Percentiles rank a stretch among this genome's conserved stretches.
phyloP scores from a whole-genome alignment of 2,113 vertebrate genomes.

The Taxidea taxus region DNA sequence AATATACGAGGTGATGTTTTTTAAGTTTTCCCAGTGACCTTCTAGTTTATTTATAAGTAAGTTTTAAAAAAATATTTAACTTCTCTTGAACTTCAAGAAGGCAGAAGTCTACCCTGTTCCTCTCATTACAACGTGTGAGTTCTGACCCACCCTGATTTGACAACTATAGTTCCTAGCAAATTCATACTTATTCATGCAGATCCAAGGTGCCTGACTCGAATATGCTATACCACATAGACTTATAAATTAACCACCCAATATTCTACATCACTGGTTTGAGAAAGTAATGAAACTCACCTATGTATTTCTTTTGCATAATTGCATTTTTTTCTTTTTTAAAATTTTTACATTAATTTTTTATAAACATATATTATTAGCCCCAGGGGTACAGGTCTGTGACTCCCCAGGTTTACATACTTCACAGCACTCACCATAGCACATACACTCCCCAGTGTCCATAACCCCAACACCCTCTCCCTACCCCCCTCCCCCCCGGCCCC shows the following conservation, averaged over 20 bases:
- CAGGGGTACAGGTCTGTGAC: too few relatives aligned
- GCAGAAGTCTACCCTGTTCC: not conserved
- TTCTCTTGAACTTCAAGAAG: not conserved
- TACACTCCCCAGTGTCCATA: too few relatives aligned
- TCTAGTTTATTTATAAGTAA: not conserved
- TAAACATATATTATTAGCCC: too few relatives aligned
- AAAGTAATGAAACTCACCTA: not conserved
- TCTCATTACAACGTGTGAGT: not conserved
- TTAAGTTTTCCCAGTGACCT: not conserved
- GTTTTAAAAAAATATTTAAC: not conserved
- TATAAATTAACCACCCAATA: not conserved
- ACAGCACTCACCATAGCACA: too few relatives aligned
- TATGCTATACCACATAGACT: not conserved
- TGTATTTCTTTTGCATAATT: not conserved
- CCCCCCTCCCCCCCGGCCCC: too few relatives aligned
- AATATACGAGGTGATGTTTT: not conserved
- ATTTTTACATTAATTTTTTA: too few relatives aligned
- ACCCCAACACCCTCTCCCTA: too few relatives aligned
- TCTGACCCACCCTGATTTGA: not conserved
- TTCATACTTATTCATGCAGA: not conserved
- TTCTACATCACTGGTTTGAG: not conserved
- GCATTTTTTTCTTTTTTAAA: too few relatives aligned
- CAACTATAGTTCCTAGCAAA: not conserved
- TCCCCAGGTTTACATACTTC: too few relatives aligned
- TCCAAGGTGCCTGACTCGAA: not conserved